Evolutionary conservation across 2,797 vertebrate species (phyloP).

Genomic region (Champsocephalus esox): DNA sequence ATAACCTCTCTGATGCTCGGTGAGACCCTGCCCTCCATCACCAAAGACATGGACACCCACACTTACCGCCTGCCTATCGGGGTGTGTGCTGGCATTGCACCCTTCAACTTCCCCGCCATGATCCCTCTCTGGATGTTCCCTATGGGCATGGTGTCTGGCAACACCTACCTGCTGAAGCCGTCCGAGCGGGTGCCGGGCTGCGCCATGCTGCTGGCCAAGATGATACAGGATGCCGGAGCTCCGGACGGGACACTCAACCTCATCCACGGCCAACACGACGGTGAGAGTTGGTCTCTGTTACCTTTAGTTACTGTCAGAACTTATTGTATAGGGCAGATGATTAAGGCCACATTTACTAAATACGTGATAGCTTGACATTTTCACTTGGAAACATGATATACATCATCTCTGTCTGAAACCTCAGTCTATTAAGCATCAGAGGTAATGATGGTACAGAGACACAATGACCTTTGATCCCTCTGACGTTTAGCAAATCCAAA

Average conservation of each 20-base stretch:
- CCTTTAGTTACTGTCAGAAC: not conserved
- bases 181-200: slow-evolving; percentile 95
- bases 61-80: slow-evolving; percentile 94
- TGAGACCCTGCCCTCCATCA: slow-evolving; percentile 95
- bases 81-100: slow-evolving; percentile 94
- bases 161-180: slow-evolving; percentile 96
- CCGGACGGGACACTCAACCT: slow-evolving; percentile 95
- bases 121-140: slow-evolving; percentile 99
- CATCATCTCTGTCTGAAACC: not conserved
- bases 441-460: not conserved
- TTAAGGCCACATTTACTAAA: no score
- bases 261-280: slow-evolving; percentile 94
- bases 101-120: slow-evolving; percentile 98
- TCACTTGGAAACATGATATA: not conserved
- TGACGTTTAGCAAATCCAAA: no score
- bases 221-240: slow-evolving; percentile 94
- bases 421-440: not conserved
- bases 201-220: slow-evolving; percentile 92
- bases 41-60: slow-evolving; percentile 96
- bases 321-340: not conserved
- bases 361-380: not conserved
- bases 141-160: slow-evolving; percentile 95
- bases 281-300: slow-evolving; percentile 74
- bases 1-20: slow-evolving; percentile 95
- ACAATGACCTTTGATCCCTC: not conserved